These are phyloP conservation scores for honey bee (Apis mellifera) DNA, from an alignment of 1,140 invertebrate species.

Conservation along the genomic window DNA sequence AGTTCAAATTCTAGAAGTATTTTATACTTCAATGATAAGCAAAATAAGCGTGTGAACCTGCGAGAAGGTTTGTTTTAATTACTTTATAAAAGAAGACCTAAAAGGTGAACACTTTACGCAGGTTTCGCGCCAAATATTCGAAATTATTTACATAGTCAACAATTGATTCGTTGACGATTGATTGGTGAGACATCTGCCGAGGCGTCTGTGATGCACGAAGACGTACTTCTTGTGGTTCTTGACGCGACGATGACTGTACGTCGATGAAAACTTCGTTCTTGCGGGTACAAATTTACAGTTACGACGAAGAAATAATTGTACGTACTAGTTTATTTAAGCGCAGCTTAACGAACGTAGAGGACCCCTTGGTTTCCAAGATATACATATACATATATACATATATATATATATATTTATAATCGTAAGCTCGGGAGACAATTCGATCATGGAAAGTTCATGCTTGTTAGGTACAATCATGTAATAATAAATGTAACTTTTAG, in stretches of 20 bases:
- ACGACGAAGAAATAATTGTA: conserved; percentile 40
- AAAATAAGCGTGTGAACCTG: neutral
- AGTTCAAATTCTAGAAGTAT: neutral
- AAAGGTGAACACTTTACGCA: conserved; percentile 1
- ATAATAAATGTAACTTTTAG: conserved; percentile 59
- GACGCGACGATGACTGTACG: conserved; percentile 12
- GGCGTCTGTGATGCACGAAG: conserved; percentile 27
- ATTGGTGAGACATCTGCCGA: neutral
- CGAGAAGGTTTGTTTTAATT: neutral
- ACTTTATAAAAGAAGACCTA: neutral
- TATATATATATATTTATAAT: conserved; percentile 15
- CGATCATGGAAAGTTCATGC: conserved; percentile 42
- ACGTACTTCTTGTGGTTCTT: conserved; percentile 11
- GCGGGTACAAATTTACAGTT: conserved; percentile 60
- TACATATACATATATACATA: neutral
- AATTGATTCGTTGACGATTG: neutral
- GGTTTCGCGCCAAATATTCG: neutral
- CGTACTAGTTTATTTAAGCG: conserved; percentile 56
- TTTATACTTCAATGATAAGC: neutral
- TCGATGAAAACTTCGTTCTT: conserved; percentile 44
- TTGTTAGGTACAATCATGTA: conserved; percentile 54
- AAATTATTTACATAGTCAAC: neutral
- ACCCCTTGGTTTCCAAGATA: conserved; percentile 51
- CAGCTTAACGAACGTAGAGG: conserved; percentile 55
- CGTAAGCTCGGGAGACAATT: conserved; percentile 17